These are phyloP conservation scores for Mya arenaria DNA, from an alignment of 1,140 invertebrate genomes.

Conservation along the genomic window DNA sequence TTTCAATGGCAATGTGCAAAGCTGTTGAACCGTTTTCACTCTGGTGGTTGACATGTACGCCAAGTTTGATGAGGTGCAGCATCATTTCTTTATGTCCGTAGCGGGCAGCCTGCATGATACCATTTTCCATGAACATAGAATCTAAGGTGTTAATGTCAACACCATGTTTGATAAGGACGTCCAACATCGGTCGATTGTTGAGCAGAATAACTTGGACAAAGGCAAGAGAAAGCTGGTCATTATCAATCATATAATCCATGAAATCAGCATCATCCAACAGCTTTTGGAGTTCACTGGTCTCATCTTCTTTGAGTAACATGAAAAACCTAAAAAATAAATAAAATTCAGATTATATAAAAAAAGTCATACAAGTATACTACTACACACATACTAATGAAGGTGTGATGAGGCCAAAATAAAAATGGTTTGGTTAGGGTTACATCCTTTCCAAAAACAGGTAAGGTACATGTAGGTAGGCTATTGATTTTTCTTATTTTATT, in stretches of 20 bases:
- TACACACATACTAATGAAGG: too few relatives aligned
- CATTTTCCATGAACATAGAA: conserved; percentile 48
- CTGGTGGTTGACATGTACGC: conserved; percentile 37
- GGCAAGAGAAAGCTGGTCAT: conserved; percentile 38
- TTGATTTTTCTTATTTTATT: too few relatives aligned
- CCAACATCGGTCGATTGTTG: conserved; percentile 33
- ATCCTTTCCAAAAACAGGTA: too few relatives aligned
- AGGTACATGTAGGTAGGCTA: too few relatives aligned
- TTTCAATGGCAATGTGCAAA: conserved; percentile 45
- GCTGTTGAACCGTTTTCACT: conserved; percentile 48
- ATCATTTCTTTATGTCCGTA: conserved; percentile 48
- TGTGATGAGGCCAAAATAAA: too few relatives aligned
- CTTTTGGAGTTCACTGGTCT: background rate
- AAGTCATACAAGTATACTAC: too few relatives aligned
- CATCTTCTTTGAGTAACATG: conserved; percentile 16
- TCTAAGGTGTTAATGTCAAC: conserved; percentile 27
- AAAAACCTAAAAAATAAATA: conserved; percentile 47
- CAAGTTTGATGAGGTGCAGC: conserved; percentile 15
- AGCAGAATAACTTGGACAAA: conserved; percentile 42
- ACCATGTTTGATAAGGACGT: conserved; percentile 32
- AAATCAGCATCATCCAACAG: conserved; percentile 11
- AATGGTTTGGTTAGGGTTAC: too few relatives aligned
- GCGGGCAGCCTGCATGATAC: conserved; percentile 44
- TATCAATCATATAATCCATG: conserved; percentile 8
- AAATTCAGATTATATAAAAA: too few relatives aligned